Base-by-base conservation (phyloP, 2,888 invertebrate genomes). In the Drosophila birchii region DNA sequence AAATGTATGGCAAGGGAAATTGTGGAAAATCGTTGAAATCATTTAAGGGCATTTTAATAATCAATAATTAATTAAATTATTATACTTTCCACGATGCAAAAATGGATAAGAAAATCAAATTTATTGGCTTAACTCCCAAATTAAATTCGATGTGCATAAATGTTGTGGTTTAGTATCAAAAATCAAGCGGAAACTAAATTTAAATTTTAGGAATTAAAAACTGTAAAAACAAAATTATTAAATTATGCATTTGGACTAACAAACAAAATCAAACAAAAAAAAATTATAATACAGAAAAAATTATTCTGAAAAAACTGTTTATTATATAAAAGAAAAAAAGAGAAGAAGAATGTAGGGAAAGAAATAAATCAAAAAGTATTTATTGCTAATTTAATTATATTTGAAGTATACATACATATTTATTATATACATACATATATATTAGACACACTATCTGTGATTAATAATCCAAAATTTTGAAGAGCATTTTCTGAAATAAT, bases 391-490 rank as follows among this genome's bases (percentile, higher is more conserved):
- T 87, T 82, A 87, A 86, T 84, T 86, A 86, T 82, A 86, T 86
- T 86, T 86, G 86, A 86, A 86, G 84, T 86, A 86, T 86, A 86
- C 84, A 86, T 86, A 86, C 81, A 89, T 85, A 86, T 86, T 86
- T 87, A 86, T 86, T 85, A 85, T 86, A 87, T 85, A 82, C 78
- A 82, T 81, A 86, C 80, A 86, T 83, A 86, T 86, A 91, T 89
- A 91, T 91, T 91, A 90, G 91, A 92, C 91, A 92, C 91, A 93
- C 92, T 92, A 93, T 93, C 93, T 93, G 92, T 93, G 93, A 93
- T 93, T 93, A 91, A 91, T 92, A 92, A 93, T 92, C 93, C 92
- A 92, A 93, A 92, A 93, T 93, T 93, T 92, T 93, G 91, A 92
- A 92, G 92, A 91, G 91, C 91, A 92, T 92, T 92, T 92, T 92